Percentiles rank a stretch among this genome's conserved stretches.
phyloP scores from a whole-genome alignment of 2,888 invertebrate species.

The Stenodema calcarata region DNA sequence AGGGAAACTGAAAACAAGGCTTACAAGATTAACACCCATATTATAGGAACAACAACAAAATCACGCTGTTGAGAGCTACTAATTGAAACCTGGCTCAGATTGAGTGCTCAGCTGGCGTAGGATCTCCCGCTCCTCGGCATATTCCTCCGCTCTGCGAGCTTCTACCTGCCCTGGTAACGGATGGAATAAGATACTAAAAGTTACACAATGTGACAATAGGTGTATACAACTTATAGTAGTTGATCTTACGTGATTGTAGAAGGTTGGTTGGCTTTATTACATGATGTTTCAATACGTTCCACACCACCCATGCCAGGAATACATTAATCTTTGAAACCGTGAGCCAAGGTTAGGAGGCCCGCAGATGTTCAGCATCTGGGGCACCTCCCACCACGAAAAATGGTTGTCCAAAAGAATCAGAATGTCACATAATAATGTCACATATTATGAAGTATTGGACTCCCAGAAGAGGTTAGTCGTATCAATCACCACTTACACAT shows the following conservation, averaged over 20 bases:
- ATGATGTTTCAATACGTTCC: no score
- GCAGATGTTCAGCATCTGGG: not conserved
- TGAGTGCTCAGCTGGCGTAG: constrained; percentile 52
- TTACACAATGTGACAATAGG: not conserved
- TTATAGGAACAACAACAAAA: not conserved
- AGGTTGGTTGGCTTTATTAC: no score
- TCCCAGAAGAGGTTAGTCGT: no score
- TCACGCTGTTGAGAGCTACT: not conserved
- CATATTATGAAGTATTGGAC: not conserved
- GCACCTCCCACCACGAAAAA: not conserved
- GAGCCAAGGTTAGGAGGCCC: no score
- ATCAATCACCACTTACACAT: no score
- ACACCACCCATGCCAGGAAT: no score
- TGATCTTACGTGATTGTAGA: no score
- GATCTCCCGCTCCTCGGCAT: constrained; percentile 54
- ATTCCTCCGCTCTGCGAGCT: constrained; percentile 54
- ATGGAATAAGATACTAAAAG: not conserved
- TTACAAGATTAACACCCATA: not conserved
- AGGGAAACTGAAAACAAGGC: not conserved
- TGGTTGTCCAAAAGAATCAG: not conserved
- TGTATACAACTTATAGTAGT: not conserved
- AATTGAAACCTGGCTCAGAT: constrained; percentile 46
- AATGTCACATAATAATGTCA: not conserved
- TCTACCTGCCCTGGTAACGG: constrained; percentile 53
- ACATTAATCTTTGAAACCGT: no score